phyloP scores from a whole-genome alignment of 2,113 vertebrate genomes.

The Laticauda laticaudata region DNA sequence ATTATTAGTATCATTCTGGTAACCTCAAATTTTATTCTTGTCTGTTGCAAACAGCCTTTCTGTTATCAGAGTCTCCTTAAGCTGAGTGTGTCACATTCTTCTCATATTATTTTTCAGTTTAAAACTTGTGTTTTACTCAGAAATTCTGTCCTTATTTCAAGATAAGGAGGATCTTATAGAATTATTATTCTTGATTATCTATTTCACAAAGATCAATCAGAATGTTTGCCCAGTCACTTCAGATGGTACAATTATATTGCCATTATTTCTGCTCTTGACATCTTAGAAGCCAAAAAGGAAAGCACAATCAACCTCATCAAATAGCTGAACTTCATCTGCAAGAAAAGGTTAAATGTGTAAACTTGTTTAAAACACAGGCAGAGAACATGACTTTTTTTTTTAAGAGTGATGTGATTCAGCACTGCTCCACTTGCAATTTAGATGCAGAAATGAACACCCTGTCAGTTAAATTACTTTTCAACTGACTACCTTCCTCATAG shows the following conservation, averaged over 20 bases:
- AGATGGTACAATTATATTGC: not conserved
- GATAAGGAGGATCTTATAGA: not conserved
- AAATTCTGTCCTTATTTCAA: not conserved
- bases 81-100: not conserved
- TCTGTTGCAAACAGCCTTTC: not conserved
- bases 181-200: not conserved
- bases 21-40: not conserved
- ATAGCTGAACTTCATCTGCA: not conserved
- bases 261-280: not conserved
- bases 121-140: not conserved
- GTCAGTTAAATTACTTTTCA: not conserved
- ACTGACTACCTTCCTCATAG: not conserved
- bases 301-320: not conserved
- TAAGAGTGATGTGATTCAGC: not conserved
- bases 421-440: not conserved
- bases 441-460: not conserved
- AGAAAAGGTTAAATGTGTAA: not conserved
- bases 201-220: not conserved
- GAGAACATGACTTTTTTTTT: not conserved
- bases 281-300: not conserved
- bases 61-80: not conserved
- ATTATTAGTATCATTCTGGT: not conserved
- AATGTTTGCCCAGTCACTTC: too few relatives aligned
- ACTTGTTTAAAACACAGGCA: not conserved
- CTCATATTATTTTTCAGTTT: not conserved